A percentile compares a stretch with the other conserved stretches of the same genome.
phyloP scores from a whole-genome alignment of 2,888 invertebrate genomes.

The Pyrrhia umbra region DNA sequence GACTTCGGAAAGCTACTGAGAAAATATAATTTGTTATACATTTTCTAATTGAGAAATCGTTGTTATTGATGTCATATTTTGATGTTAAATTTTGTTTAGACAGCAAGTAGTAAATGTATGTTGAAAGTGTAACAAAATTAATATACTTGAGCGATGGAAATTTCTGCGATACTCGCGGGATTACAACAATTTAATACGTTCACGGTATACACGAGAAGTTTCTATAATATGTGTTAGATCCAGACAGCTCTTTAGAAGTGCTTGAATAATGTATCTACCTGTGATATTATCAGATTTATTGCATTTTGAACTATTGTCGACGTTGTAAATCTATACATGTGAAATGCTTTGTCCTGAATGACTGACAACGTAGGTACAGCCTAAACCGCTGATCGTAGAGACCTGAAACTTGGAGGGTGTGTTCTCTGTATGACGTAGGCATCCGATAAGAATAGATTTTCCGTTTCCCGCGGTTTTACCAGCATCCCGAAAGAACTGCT shows the following conservation, averaged over 20 bases:
- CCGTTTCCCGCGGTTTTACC: no score
- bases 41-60: no score
- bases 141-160: conserved; percentile 27
- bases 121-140: conserved; percentile 12
- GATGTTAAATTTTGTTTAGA: no score
- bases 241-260: not conserved
- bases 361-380: no score
- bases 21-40: no score
- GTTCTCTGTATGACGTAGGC: no score
- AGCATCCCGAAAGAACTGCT: no score
- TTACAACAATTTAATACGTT: conserved; percentile 8
- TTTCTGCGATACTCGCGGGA: conserved; percentile 6
- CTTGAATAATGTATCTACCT: not conserved
- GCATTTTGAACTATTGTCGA: not conserved
- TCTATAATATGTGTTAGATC: not conserved
- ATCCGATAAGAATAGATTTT: no score
- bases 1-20: no score
- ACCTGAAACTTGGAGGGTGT: no score
- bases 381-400: no score
- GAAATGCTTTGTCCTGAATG: no score
- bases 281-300: conserved; percentile 1
- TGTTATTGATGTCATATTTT: not conserved
- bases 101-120: not conserved
- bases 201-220: conserved; percentile 4
- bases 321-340: not conserved